A percentile compares a stretch with the other conserved stretches of the same genome.
Evolutionary conservation across 2,888 invertebrate genomes (phyloP).

Genomic region (Margaritifera margaritifera): DNA sequence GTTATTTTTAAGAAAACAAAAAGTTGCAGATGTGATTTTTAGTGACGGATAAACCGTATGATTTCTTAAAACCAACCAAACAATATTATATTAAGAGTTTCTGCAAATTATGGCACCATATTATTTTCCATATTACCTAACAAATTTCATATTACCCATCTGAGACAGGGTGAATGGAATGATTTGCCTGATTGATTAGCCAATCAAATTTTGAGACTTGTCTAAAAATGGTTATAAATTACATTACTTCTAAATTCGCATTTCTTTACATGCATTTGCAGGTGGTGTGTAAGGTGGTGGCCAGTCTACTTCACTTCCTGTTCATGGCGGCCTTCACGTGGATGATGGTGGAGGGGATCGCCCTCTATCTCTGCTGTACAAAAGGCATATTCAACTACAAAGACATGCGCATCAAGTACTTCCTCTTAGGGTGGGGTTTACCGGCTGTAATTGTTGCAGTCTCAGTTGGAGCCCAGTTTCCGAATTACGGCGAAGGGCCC

Average conservation of each 20-base stretch:
- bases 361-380: constrained; percentile 51
- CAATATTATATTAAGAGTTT: too few species aligned
- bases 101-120: too few species aligned
- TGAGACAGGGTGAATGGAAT: too few species aligned
- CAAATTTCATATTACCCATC: too few species aligned
- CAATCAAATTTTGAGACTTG: too few species aligned
- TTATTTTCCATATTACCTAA: too few species aligned
- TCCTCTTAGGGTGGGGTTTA: constrained; percentile 53
- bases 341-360: constrained; percentile 58
- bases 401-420: constrained; percentile 46
- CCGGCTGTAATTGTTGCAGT: constrained; percentile 50
- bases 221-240: too few species aligned
- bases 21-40: too few species aligned
- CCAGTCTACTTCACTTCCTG: constrained; percentile 49
- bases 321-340: constrained; percentile 54
- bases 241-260: not conserved
- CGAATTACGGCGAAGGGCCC: constrained; percentile 47
- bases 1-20: too few species aligned
- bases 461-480: constrained; percentile 48
- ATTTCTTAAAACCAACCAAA: too few species aligned
- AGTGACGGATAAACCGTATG: too few species aligned
- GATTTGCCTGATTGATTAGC: too few species aligned
- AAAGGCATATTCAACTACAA: constrained; percentile 43
- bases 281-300: constrained; percentile 51
- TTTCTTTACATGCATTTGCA: constrained; percentile 8